Conservation (phyloP, 1,140 invertebrate genomes). For the Scaptomyza montana region DNA sequence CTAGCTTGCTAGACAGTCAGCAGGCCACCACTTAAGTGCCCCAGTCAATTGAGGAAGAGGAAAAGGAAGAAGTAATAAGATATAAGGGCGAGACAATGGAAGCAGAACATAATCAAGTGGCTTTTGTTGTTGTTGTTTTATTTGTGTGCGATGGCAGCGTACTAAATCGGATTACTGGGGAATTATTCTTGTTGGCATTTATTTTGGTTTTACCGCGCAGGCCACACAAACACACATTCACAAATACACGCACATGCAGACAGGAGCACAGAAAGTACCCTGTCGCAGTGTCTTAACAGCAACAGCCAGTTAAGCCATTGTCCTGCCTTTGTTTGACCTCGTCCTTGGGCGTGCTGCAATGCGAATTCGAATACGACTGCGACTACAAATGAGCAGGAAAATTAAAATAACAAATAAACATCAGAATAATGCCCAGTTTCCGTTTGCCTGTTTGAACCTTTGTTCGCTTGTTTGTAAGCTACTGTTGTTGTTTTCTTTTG, state of each 20-base stretch:
- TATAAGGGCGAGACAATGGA: neutral
- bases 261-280: neutral
- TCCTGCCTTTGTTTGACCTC: constrained; percentile 27
- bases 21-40: constrained; percentile 57
- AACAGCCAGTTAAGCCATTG: constrained; percentile 46
- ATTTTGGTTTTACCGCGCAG: constrained; percentile 56
- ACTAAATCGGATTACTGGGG: constrained; percentile 76
- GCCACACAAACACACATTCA: constrained; percentile 6
- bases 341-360: constrained; percentile 38
- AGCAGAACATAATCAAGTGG: constrained; percentile 43
- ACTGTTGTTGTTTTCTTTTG: constrained; percentile 26
- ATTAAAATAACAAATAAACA: constrained; percentile 50
- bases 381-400: constrained; percentile 22
- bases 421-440: constrained; percentile 75
- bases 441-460: constrained; percentile 62
- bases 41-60: constrained; percentile 34
- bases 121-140: constrained; percentile 2
- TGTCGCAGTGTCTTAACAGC: constrained; percentile 25
- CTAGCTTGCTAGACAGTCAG: constrained; percentile 26
- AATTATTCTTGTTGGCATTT: constrained; percentile 81
- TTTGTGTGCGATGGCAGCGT: constrained; percentile 34
- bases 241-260: constrained; percentile 2
- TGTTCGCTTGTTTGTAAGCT: constrained; percentile 46
- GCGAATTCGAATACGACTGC: neutral
- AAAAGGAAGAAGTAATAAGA: no score